phyloP scores from a whole-genome alignment of 1,140 invertebrate genomes.

The Drosophila albomicans region DNA sequence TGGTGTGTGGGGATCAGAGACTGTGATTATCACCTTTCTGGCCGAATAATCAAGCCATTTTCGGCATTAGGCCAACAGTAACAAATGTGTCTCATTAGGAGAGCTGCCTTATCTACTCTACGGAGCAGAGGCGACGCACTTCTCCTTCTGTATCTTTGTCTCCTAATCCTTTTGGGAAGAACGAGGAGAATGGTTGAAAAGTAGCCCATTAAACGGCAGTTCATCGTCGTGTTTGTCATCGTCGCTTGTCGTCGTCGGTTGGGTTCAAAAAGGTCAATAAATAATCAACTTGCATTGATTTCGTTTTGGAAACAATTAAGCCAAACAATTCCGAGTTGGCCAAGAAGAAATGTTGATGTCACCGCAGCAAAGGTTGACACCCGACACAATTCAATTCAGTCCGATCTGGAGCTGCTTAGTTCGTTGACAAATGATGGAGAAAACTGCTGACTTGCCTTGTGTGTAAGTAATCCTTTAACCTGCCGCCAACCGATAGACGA shows the following conservation, averaged over 20 bases:
- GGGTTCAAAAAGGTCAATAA: slow-evolving; percentile 70
- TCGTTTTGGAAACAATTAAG: slow-evolving; percentile 69
- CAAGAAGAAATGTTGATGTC: slow-evolving; percentile 79
- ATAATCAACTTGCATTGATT: slow-evolving; percentile 79
- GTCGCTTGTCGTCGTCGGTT: slow-evolving; percentile 66
- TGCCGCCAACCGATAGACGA: slow-evolving; percentile 49
- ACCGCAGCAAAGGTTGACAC: slow-evolving; percentile 70
- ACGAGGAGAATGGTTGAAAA: slow-evolving; percentile 36
- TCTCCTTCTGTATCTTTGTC: slow-evolving; percentile 17
- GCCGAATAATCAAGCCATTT: slow-evolving; percentile 48
- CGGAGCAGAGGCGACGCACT: neutral
- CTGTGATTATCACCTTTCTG: slow-evolving; percentile 57
- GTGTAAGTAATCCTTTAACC: slow-evolving; percentile 80
- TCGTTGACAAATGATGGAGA: slow-evolving; percentile 71
- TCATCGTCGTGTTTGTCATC: slow-evolving; percentile 45
- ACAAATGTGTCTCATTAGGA: slow-evolving; percentile 66
- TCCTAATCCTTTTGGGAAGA: slow-evolving; percentile 55
- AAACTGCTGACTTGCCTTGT: slow-evolving; percentile 64
- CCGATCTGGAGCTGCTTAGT: slow-evolving; percentile 53
- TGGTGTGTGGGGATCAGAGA: slow-evolving; percentile 22
- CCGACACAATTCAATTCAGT: slow-evolving; percentile 19
- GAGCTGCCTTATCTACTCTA: slow-evolving; percentile 52
- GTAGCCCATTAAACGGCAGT: slow-evolving; percentile 76
- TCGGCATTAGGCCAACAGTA: slow-evolving; percentile 20
- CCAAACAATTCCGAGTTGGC: slow-evolving; percentile 71